phyloP scores from a whole-genome alignment of 2,888 invertebrate genomes.

The Drymonia ruficornis region DNA sequence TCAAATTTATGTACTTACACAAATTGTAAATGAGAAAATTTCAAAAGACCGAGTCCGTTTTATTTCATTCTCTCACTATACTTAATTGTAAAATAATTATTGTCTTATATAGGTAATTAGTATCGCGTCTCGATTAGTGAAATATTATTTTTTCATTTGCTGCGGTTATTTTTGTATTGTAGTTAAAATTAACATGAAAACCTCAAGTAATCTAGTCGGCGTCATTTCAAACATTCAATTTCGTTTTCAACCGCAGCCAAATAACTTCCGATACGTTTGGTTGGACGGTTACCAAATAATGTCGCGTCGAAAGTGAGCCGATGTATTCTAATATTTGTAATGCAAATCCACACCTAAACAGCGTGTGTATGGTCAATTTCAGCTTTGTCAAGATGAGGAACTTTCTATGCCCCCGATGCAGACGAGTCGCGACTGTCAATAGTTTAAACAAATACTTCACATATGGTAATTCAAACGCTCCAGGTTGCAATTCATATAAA shows the following conservation, averaged over 20 bases:
- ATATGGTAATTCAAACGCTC: slow-evolving; percentile 59
- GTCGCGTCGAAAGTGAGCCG: slow-evolving; percentile 56
- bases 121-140: not conserved
- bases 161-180: slow-evolving; percentile 13
- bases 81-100: no score
- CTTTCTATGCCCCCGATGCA: slow-evolving; percentile 75
- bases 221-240: slow-evolving; percentile 32
- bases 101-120: no score
- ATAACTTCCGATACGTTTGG: slow-evolving; percentile 37
- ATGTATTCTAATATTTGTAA: slow-evolving; percentile 60
- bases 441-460: slow-evolving; percentile 59
- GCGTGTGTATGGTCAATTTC: slow-evolving; percentile 66
- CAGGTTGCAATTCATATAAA: slow-evolving; percentile 43
- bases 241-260: slow-evolving; percentile 37
- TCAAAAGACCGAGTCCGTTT: not conserved
- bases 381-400: slow-evolving; percentile 68
- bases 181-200: slow-evolving; percentile 20
- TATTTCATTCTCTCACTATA: not conserved
- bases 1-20: slow-evolving; percentile 10
- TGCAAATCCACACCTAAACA: slow-evolving; percentile 67
- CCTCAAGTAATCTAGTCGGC: slow-evolving; percentile 17
- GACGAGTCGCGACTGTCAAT: slow-evolving; percentile 64
- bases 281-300: slow-evolving; percentile 44
- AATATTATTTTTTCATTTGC: not conserved
- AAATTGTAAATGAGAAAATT: not conserved